Conservation (phyloP, 1,140 invertebrate genomes). For the Whitmania pigra region DNA sequence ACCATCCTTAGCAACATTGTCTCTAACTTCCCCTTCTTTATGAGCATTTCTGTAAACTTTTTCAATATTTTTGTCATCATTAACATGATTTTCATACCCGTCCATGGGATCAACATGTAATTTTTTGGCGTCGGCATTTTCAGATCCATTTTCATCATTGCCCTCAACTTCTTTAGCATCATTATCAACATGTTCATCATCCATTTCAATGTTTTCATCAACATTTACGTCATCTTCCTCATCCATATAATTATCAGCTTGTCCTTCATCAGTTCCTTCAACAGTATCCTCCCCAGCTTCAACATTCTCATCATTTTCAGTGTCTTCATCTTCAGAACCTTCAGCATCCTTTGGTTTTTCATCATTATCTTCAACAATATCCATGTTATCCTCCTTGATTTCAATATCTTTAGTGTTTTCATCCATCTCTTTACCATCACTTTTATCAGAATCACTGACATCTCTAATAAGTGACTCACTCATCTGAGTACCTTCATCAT, state of each 20-base stretch:
- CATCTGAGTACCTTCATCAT: not conserved
- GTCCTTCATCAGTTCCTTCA: no score
- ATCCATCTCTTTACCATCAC: no score
- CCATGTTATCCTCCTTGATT: no score
- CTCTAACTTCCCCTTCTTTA: not conserved
- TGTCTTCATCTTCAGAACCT: no score
- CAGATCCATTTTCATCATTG: not conserved
- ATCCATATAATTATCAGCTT: no score
- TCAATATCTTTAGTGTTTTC: no score
- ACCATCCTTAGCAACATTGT: no score
- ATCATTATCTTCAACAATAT: no score
- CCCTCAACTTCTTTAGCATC: not conserved
- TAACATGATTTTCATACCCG: not conserved
- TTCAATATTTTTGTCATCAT: not conserved
- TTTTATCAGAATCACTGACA: no score
- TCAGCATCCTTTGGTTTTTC: no score
- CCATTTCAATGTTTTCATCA: not conserved
- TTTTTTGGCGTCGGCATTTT: not conserved
- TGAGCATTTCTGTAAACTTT: not conserved
- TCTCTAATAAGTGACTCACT: no score
- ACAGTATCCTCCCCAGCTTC: not conserved
- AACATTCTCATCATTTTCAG: no score
- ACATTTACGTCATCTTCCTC: not conserved
- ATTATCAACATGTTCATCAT: not conserved
- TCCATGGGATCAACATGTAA: not conserved